A percentile compares a stretch with the other conserved stretches of the same genome.
Conservation (phyloP, 2,888 invertebrate genomes). For the Chrysopilus asiliformis region DNA sequence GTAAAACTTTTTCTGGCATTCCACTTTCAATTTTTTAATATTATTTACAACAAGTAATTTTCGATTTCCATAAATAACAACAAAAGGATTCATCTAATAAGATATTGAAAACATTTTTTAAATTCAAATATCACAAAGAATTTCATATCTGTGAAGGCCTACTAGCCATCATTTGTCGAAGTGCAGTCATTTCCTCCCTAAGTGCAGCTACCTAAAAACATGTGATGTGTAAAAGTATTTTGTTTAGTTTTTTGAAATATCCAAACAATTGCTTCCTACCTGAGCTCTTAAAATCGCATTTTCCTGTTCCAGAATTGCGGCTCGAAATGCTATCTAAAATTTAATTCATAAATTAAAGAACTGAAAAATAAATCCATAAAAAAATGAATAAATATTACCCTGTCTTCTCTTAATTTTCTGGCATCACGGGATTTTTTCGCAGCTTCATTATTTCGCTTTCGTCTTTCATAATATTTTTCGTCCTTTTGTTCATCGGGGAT, state of each 20-base stretch:
- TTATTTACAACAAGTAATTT: no score
- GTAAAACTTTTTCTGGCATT: no score
- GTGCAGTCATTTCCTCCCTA: slow-evolving; percentile 51
- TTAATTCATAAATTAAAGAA: slow-evolving; percentile 4
- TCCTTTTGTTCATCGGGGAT: slow-evolving; percentile 81
- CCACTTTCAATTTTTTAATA: no score
- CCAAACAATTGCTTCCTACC: no score
- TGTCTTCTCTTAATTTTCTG: slow-evolving; percentile 69
- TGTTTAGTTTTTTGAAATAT: no score
- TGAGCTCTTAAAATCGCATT: slow-evolving; percentile 76
- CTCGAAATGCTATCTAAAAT: slow-evolving; percentile 63
- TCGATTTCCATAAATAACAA: no score
- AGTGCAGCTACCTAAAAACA: slow-evolving; percentile 64
- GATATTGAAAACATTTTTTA: no score
- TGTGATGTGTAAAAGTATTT: no score
- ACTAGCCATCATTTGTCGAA: slow-evolving; percentile 7
- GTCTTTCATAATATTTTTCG: slow-evolving; percentile 75
- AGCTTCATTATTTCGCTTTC: slow-evolving; percentile 79
- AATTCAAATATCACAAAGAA: no score
- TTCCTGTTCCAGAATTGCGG: slow-evolving; percentile 74
- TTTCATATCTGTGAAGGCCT: slow-evolving; percentile 5
- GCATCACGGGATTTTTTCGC: slow-evolving; percentile 87
- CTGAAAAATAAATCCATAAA: neutral
- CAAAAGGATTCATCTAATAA: no score
- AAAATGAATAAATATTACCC: neutral